A percentile compares a stretch with the other conserved stretches of the same genome.
These are phyloP conservation scores for Mesocentrotus franciscanus DNA, from an alignment of 53 echinoderm and acorn worm genomes.

Conservation along the genomic window DNA sequence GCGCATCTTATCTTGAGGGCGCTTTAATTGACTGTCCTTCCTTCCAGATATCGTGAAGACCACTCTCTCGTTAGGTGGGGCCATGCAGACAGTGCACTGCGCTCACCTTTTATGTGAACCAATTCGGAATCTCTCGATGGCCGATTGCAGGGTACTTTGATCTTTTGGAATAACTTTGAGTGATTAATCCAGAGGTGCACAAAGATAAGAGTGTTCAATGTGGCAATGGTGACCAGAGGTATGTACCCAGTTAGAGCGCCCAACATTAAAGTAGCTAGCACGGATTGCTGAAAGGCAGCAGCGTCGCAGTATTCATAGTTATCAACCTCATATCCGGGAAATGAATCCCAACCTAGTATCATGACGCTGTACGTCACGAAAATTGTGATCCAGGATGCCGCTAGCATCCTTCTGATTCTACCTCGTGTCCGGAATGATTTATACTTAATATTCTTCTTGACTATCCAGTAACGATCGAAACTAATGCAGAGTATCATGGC, in stretches of 20 bases:
- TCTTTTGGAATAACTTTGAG: constrained; percentile 7
- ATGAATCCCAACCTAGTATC: constrained; percentile 1
- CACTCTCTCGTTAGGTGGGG: too few species aligned
- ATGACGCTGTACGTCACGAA: neutral
- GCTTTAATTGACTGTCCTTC: constrained; percentile 21
- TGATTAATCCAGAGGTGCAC: neutral
- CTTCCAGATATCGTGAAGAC: neutral
- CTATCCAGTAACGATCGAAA: constrained; percentile 29
- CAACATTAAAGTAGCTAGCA: neutral
- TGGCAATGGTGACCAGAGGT: neutral
- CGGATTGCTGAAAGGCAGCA: neutral
- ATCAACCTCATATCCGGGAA: neutral
- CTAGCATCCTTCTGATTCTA: constrained; percentile 5
- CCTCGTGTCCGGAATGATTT: constrained; percentile 15
- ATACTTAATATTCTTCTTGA: constrained; percentile 26
- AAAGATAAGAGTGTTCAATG: neutral
- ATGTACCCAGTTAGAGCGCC: neutral
- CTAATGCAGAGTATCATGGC: constrained; percentile 44
- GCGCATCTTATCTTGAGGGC: neutral
- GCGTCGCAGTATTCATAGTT: neutral
- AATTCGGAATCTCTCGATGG: neutral
- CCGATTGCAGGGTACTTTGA: neutral
- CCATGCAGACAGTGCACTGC: neutral
- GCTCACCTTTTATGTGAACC: too few species aligned
- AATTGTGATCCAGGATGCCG: neutral